Percentiles rank a stretch among this genome's conserved stretches.
Conservation (phyloP, 2,888 invertebrate species). For the Volucella zonaria region DNA sequence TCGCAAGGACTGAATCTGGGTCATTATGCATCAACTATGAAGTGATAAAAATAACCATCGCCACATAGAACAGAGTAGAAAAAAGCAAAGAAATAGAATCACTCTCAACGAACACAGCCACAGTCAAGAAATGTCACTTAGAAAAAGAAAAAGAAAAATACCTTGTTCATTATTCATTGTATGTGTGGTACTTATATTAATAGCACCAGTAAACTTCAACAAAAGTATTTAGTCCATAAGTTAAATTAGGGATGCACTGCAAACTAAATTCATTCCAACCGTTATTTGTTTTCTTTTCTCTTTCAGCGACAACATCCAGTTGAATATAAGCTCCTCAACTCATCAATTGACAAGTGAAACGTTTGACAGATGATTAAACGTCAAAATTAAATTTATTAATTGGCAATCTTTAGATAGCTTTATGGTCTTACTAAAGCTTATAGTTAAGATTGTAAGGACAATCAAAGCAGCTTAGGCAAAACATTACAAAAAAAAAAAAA, state of each 20-base stretch:
- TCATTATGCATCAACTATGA: conserved; percentile 74
- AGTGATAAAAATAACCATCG: conserved; percentile 72
- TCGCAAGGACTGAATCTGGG: conserved; percentile 70
- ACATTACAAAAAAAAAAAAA: background rate
- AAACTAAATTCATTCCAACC: conserved; percentile 6
- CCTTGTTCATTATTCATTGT: conserved; percentile 33
- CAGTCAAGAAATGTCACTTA: conserved; percentile 67
- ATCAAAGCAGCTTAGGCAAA: background rate
- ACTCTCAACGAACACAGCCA: conserved; percentile 23
- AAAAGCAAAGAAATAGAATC: conserved; percentile 16
- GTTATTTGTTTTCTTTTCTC: conserved; percentile 11
- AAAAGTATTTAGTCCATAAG: conserved; percentile 69
- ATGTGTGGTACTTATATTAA: conserved; percentile 47
- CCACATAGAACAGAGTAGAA: conserved; percentile 27
- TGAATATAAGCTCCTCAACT: conserved; percentile 37
- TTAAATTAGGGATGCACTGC: conserved; percentile 48
- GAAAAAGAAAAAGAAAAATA: conserved; percentile 30
- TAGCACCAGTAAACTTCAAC: conserved; percentile 70
- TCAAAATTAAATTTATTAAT: conserved; percentile 27
- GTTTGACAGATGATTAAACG: background rate
- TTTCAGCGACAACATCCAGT: conserved; percentile 56
- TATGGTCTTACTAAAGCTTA: conserved; percentile 55
- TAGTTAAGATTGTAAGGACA: conserved; percentile 59
- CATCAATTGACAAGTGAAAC: conserved; percentile 51
- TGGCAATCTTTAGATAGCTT: conserved; percentile 68